Evolutionary conservation across 2,797 vertebrate species (phyloP).

Genomic region (Falco rusticolus): DNA sequence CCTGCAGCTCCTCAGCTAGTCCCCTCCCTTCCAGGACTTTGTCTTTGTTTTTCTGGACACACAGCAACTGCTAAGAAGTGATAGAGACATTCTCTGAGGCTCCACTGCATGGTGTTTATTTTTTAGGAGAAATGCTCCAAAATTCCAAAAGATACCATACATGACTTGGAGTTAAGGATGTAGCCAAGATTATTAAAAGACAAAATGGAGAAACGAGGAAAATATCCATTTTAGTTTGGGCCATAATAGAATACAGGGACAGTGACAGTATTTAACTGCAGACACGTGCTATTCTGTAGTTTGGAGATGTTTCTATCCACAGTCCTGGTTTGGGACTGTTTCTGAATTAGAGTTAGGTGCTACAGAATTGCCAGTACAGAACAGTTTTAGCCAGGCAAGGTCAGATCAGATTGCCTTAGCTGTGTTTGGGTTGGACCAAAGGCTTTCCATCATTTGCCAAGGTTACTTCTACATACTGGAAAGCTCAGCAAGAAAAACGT

Average conservation of each 20-base stretch:
- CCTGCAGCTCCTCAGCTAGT: neutral
- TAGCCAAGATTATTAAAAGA: neutral
- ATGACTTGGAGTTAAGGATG: neutral
- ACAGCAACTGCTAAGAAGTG: neutral
- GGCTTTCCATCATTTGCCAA: conserved; percentile 17
- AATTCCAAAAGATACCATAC: neutral
- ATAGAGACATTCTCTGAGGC: neutral
- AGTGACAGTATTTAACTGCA: neutral
- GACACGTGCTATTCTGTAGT: neutral
- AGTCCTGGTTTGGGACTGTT: neutral
- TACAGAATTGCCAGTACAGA: conserved; percentile 3
- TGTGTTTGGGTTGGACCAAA: conserved; percentile 54
- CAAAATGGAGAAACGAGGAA: neutral
- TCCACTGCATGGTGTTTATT: neutral
- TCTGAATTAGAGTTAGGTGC: conserved; percentile 29
- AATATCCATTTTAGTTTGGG: neutral
- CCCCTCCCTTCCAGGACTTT: neutral
- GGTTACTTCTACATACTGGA: conserved; percentile 29
- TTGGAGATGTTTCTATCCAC: neutral
- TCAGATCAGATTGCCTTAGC: conserved; percentile 28
- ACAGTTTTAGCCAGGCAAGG: conserved; percentile 17
- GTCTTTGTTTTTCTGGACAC: neutral
- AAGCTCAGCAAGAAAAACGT: neutral
- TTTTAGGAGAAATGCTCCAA: neutral
- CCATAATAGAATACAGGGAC: neutral